Percentiles rank a stretch among this genome's conserved stretches.
phyloP scores from a whole-genome alignment of 2,113 vertebrate species.

The Myrmophylax atrothorax region DNA sequence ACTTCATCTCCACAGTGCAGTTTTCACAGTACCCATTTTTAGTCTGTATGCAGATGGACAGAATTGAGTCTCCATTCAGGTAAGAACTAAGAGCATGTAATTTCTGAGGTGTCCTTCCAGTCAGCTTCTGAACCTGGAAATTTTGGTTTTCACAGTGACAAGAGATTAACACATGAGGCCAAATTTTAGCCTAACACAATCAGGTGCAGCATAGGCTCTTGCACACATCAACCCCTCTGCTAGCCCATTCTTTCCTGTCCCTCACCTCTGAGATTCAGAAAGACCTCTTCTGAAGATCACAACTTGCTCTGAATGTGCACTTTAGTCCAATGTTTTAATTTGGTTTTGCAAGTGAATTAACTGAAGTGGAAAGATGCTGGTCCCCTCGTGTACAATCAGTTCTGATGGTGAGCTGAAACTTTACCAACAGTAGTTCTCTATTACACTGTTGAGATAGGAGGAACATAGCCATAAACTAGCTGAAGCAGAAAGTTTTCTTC shows the following conservation, averaged over 20 bases:
- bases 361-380: background rate
- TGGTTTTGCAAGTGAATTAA: background rate
- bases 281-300: background rate
- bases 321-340: background rate
- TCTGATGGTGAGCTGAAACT: background rate
- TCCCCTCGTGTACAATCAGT: rapidly evolving
- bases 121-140: background rate
- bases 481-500: background rate
- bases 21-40: slow-evolving; percentile 97
- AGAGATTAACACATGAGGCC: background rate
- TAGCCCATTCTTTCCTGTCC: background rate
- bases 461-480: background rate
- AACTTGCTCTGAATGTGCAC: background rate
- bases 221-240: background rate
- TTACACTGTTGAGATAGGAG: background rate
- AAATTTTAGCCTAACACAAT: background rate
- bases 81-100: slow-evolving; percentile 52
- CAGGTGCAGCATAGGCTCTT: background rate
- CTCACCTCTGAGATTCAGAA: background rate
- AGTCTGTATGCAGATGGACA: slow-evolving; percentile 97
- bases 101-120: background rate
- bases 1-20: slow-evolving; percentile 94
- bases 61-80: slow-evolving; percentile 85
- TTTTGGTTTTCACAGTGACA: background rate
- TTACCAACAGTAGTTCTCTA: background rate